Conservation (phyloP, 2,797 vertebrate genomes). For the Acestrorhynchus altus region DNA sequence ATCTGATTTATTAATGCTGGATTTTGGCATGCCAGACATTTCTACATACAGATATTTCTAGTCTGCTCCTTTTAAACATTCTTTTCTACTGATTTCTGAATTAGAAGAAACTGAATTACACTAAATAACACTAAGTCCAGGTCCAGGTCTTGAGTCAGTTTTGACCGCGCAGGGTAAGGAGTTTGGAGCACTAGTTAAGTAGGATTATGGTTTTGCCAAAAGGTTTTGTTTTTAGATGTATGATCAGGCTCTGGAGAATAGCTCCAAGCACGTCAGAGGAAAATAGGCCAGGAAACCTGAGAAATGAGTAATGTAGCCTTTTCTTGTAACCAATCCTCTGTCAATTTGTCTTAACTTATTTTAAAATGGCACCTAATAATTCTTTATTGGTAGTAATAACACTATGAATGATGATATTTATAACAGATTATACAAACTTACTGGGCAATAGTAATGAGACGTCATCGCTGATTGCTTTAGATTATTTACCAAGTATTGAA, state of each 20-base stretch:
- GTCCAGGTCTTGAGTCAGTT: not conserved
- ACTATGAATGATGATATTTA: constrained; percentile 59
- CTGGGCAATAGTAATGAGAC: constrained; percentile 63
- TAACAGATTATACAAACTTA: constrained; percentile 56
- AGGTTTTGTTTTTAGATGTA: constrained; percentile 4
- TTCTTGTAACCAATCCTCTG: constrained; percentile 27
- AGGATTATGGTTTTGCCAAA: not conserved
- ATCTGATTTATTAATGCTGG: constrained; percentile 27
- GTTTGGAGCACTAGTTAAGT: not conserved
- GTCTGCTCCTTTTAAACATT: not conserved
- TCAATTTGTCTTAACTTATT: constrained; percentile 59
- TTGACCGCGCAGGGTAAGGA: not conserved
- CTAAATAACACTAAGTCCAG: not conserved
- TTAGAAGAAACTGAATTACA: constrained; percentile 1
- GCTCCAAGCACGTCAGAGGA: constrained; percentile 6
- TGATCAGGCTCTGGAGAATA: not conserved
- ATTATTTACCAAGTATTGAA: constrained; percentile 65
- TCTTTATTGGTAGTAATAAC: constrained; percentile 57
- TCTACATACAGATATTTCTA: constrained; percentile 17
- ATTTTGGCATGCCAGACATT: constrained; percentile 40
- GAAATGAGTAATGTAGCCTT: constrained; percentile 37
- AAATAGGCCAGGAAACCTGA: constrained; percentile 20
- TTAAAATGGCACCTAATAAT: constrained; percentile 63
- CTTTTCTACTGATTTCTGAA: not conserved
- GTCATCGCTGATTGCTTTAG: constrained; percentile 65